These are phyloP conservation scores for Spodoptera exigua DNA, from an alignment of 2,888 invertebrate species.

Conservation along the genomic window DNA sequence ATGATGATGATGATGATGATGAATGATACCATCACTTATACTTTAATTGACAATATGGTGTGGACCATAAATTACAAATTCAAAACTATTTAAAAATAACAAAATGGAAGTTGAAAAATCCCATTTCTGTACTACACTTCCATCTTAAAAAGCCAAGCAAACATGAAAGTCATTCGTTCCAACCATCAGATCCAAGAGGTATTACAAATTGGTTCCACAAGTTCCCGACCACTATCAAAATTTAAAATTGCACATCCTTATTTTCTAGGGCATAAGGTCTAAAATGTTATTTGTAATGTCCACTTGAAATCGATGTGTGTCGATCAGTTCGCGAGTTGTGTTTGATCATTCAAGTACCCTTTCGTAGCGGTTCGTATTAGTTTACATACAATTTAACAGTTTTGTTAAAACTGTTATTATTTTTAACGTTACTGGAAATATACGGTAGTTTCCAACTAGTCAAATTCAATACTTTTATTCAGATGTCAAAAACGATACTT, in stretches of 20 bases:
- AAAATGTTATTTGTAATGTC: conserved; percentile 43
- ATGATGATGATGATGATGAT: no score
- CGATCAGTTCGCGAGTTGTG: conserved; percentile 82
- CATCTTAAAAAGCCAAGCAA: conserved; percentile 71
- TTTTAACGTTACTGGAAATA: conserved; percentile 13
- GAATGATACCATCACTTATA: no score
- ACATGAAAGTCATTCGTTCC: conserved; percentile 73
- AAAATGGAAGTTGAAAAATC: no score
- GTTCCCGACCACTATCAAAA: conserved; percentile 8
- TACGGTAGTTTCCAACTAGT: no score
- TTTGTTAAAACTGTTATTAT: conserved; percentile 18
- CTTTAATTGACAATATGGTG: background rate
- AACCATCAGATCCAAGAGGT: conserved; percentile 74
- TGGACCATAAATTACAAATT: background rate
- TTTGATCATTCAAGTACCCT: conserved; percentile 80
- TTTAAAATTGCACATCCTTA: conserved; percentile 47
- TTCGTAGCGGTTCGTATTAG: conserved; percentile 39
- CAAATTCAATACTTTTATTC: no score
- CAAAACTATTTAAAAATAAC: conserved; percentile 12
- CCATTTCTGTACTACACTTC: conserved; percentile 6
- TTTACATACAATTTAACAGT: conserved; percentile 26
- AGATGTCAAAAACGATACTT: no score
- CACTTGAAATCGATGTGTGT: conserved; percentile 56
- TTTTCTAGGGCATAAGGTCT: conserved; percentile 44
- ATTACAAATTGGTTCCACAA: conserved; percentile 65